These are phyloP conservation scores for Pollenia angustigena DNA, from an alignment of 2,888 invertebrate species.

Conservation along the genomic window DNA sequence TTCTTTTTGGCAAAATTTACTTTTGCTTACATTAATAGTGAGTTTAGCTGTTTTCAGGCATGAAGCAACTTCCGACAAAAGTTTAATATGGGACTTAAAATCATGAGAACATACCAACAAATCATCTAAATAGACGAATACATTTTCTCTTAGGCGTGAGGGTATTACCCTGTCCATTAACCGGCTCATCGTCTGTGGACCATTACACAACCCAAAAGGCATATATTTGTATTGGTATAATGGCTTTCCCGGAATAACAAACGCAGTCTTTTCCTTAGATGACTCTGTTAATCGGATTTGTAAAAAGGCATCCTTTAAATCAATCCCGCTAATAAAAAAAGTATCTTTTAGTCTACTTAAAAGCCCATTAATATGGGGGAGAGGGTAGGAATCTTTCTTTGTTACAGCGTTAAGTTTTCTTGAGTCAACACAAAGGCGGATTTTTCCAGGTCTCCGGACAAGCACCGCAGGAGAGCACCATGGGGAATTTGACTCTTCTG, in stretches of 20 bases:
- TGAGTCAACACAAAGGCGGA: no score
- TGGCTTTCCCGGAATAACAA: neutral
- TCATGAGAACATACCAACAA: neutral
- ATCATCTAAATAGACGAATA: neutral
- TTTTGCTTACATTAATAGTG: no score
- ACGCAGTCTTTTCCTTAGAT: slow-evolving; percentile 3
- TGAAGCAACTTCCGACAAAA: no score
- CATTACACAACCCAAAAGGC: slow-evolving; percentile 7
- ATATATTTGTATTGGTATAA: slow-evolving; percentile 1
- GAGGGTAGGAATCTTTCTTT: no score
- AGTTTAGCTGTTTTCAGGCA: no score
- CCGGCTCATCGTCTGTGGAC: neutral
- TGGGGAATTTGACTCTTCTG: no score
- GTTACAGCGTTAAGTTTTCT: no score
- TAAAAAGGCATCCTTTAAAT: no score
- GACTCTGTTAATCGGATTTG: neutral
- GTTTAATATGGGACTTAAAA: neutral
- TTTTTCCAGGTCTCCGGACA: no score
- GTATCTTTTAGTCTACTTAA: neutral
- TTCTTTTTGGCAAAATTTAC: no score
- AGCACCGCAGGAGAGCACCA: no score
- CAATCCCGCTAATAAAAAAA: neutral
- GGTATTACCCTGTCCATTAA: neutral
- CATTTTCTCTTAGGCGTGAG: neutral
- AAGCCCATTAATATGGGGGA: no score